Evolutionary conservation across 2,797 vertebrate species (phyloP).

Genomic region (Anniella stebbinsi): DNA sequence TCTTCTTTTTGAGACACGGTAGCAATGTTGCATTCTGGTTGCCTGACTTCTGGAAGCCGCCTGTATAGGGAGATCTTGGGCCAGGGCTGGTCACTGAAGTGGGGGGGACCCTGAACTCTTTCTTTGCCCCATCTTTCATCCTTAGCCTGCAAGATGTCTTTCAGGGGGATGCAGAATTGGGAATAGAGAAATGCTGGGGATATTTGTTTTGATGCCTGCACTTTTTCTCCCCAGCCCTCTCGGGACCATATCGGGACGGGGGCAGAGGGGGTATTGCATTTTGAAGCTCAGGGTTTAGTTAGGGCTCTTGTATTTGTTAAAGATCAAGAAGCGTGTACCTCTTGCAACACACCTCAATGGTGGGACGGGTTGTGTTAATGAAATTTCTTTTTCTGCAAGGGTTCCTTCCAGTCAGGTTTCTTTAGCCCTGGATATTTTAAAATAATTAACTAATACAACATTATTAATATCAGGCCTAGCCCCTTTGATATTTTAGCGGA

Average conservation of each 20-base stretch:
- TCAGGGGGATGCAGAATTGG: neutral
- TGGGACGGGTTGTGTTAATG: slow-evolving; percentile 27
- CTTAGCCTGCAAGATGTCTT: no score
- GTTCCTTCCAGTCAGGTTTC: slow-evolving; percentile 11
- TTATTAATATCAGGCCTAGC: slow-evolving; percentile 8
- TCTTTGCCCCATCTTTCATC: neutral
- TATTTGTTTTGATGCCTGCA: neutral
- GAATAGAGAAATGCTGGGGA: no score
- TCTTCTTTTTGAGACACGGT: neutral
- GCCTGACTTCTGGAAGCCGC: no score
- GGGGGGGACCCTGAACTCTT: neutral
- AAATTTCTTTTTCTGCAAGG: slow-evolving; percentile 18
- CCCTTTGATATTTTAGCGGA: slow-evolving; percentile 35
- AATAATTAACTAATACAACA: slow-evolving; percentile 9
- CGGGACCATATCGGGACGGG: neutral
- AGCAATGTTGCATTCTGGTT: neutral
- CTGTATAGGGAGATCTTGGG: neutral
- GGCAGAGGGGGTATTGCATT: neutral
- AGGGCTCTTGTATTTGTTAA: neutral
- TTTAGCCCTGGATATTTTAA: slow-evolving; percentile 34
- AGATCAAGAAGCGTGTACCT: no score
- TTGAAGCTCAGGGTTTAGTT: no score
- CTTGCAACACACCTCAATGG: neutral
- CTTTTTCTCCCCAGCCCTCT: neutral
- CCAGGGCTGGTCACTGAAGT: neutral